Evolutionary conservation across 2,888 invertebrate species (phyloP), one percentile per base, ranked within the genome.

Genomic region (Euphydryas editha): DNA sequence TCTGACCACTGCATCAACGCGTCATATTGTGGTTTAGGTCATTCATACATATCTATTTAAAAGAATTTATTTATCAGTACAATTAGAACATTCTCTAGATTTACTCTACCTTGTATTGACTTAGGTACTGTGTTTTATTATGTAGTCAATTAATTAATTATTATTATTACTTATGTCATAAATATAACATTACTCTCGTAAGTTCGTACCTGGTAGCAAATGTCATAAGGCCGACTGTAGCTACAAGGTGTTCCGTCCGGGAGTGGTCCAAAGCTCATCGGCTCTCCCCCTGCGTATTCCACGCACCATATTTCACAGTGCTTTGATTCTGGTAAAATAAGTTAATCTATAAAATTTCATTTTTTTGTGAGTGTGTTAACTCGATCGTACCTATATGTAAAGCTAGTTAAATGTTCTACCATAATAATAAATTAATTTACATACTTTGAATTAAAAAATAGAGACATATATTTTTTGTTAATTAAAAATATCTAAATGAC

Each of bases 301-400:
- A 88, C 84, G 65, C 92, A 92, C 90, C 88, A 90, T 5, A 82
- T 82, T 71, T 91, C 87, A 67, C 92, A 92, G 60, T 85, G 83
- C 59, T 86, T 85, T 1, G 85, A 81, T 73, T 90, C 92, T 92
- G 73, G 13, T 57, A 56, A 65, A 60, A n/a, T 55, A 24, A 24
- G 15, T 20, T 17, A 17, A 10, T 4, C 18, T 18, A 18, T 46
- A n/a, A n/a, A n/a, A n/a, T n/a, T n/a, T 46, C 18, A 18, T 8
- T 17, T 6, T 8, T 2, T 18, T 10, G 18, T 17, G 18, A 10
- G 11, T 46, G 18, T 8, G 17, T 46, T 17, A 17, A 2, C 1
- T 17, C 5, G 44, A 18, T 17, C 8, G 30, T 8, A 5, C 8
- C 30, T 7, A 8, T 8, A 30, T 30, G 8, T 30, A 30, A 30